A percentile compares a stretch with the other conserved stretches of the same genome.
Conservation (phyloP, 2,888 invertebrate genomes). For the Eupithecia vulgata region DNA sequence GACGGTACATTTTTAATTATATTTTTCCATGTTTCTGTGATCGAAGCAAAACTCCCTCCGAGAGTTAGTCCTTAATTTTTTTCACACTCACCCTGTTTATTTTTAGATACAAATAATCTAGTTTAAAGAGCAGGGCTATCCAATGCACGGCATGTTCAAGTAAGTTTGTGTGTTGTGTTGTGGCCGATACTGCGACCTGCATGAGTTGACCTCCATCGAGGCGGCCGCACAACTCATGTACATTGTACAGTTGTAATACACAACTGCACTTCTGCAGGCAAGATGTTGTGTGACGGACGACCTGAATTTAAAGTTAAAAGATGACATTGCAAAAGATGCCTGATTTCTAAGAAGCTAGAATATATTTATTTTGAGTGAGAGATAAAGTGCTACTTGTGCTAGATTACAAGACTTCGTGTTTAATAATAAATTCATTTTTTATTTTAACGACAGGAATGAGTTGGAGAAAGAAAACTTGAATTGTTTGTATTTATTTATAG, state of each 20-base stretch:
- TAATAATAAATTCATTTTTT: neutral
- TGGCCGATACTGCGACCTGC: conserved; percentile 20
- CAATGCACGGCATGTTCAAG: neutral
- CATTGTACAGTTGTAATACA: conserved; percentile 26
- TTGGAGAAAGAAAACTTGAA: neutral
- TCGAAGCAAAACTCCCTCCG: no score
- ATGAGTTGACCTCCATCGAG: conserved; percentile 38
- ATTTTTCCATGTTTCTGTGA: no score
- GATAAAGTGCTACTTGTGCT: neutral
- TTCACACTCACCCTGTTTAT: no score
- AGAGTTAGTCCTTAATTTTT: no score
- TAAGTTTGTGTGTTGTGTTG: neutral
- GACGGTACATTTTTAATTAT: no score
- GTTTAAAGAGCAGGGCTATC: neutral
- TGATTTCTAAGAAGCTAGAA: neutral
- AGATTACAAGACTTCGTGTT: neutral
- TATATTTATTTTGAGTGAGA: neutral
- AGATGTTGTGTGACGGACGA: conserved; percentile 10
- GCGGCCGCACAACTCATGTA: conserved; percentile 12
- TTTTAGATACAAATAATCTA: no score
- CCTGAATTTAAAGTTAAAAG: conserved; percentile 2
- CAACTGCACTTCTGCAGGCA: neutral
- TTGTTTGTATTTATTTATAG: neutral
- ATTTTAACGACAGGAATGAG: neutral
- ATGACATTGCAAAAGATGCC: neutral